These are phyloP conservation scores for Loripinus fragilis DNA, from an alignment of 2,888 invertebrate genomes.

Conservation along the genomic window DNA sequence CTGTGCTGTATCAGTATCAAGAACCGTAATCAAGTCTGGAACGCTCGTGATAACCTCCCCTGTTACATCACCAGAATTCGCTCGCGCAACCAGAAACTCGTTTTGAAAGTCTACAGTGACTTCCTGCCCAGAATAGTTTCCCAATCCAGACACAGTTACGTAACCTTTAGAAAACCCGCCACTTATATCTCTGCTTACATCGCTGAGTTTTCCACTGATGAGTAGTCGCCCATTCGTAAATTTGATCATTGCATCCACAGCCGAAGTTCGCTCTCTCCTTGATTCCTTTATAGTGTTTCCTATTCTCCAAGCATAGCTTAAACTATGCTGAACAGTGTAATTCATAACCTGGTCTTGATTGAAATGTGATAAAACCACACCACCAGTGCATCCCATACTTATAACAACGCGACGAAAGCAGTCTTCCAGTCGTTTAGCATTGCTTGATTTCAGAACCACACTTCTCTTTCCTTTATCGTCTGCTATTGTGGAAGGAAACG, in stretches of 20 bases:
- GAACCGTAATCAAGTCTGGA: conserved; percentile 78
- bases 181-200: conserved; percentile 71
- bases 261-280: conserved; percentile 62
- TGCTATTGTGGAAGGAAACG: conserved; percentile 71
- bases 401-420: conserved; percentile 73
- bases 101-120: conserved; percentile 78
- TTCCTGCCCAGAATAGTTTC: conserved; percentile 47
- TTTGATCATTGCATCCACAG: conserved; percentile 69
- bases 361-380: conserved; percentile 62
- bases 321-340: conserved; percentile 63
- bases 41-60: conserved; percentile 65
- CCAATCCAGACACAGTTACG: conserved; percentile 64
- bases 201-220: conserved; percentile 74
- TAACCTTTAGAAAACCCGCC: conserved; percentile 77
- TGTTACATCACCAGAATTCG: conserved; percentile 14
- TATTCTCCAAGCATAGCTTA: conserved; percentile 77
- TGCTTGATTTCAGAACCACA: conserved; percentile 67
- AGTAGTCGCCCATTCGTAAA: conserved; percentile 64
- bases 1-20: conserved; percentile 77
- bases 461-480: conserved; percentile 71
- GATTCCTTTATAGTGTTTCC: conserved; percentile 75
- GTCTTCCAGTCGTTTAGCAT: conserved; percentile 72
- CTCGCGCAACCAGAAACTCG: conserved; percentile 76
- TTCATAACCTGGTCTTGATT: conserved; percentile 60
- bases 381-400: conserved; percentile 75